Evolutionary conservation across 2,113 vertebrate genomes (phyloP).

Genomic region (Calonectris borealis): DNA sequence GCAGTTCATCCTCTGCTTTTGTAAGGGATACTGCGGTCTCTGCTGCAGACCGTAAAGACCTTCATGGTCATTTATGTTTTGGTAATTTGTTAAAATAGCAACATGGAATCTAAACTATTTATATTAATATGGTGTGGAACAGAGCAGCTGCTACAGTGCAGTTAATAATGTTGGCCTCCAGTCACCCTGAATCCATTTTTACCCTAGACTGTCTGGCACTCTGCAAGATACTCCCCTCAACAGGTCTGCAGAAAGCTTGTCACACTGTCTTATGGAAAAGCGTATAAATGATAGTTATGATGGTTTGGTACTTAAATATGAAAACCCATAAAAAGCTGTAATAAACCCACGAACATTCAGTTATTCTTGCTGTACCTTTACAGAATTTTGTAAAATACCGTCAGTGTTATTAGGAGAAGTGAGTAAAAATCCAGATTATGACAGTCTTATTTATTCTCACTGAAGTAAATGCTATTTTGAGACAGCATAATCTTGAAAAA

Average conservation of each 20-base stretch:
- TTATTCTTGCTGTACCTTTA: neutral
- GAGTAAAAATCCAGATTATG: neutral
- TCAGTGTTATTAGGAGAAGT: neutral
- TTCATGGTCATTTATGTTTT: constrained; percentile 7
- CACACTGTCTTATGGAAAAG: neutral
- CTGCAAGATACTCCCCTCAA: neutral
- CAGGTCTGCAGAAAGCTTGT: neutral
- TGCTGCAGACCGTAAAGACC: neutral
- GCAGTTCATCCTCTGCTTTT: neutral
- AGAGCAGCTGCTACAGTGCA: constrained; percentile 42
- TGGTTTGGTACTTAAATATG: neutral
- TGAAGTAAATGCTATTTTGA: neutral
- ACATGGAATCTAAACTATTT: constrained; percentile 34
- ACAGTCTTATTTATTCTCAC: neutral
- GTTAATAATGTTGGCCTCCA: neutral
- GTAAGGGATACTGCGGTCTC: neutral
- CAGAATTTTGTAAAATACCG: neutral
- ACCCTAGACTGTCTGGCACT: constrained; percentile 6
- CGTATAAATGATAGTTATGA: neutral
- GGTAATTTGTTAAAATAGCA: constrained; percentile 41
- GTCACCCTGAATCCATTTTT: constrained; percentile 30
- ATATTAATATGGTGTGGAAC: neutral
- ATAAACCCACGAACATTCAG: neutral
- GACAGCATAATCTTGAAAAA: neutral
- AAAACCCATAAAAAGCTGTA: neutral